Percentiles rank a stretch among this genome's conserved stretches.
These are phyloP conservation scores for Aphelenchoides bicaudatus DNA, from an alignment of 2,888 invertebrate genomes.

Conservation along the genomic window DNA sequence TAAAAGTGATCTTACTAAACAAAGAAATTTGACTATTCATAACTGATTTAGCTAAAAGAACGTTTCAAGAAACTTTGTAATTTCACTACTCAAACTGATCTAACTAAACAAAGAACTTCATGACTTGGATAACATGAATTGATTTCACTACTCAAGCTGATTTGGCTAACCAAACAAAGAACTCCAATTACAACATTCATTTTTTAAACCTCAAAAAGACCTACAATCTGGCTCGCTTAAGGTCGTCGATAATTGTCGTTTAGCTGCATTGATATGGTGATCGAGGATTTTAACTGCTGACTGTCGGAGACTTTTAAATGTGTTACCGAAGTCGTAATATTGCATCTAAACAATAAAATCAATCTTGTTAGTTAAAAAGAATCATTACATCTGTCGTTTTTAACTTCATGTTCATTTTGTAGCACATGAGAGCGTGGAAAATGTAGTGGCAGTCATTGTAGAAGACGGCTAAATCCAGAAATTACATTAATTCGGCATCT, in stretches of 20 bases:
- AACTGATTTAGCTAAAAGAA: too few species aligned
- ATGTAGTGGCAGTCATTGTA: constrained; percentile 57
- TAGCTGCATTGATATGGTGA: constrained; percentile 35
- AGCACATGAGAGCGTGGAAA: constrained; percentile 33
- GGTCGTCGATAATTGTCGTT: constrained; percentile 32
- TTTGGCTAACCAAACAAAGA: too few species aligned
- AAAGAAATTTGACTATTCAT: too few species aligned
- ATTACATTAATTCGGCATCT: not conserved
- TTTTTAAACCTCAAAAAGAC: too few species aligned
- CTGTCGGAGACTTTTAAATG: constrained; percentile 38
- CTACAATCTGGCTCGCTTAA: too few species aligned
- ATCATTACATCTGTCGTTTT: constrained; percentile 20
- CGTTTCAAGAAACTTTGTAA: too few species aligned
- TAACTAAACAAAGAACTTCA: too few species aligned
- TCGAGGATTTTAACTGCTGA: constrained; percentile 46
- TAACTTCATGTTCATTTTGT: constrained; percentile 19
- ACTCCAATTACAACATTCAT: too few species aligned
- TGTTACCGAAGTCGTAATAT: constrained; percentile 37
- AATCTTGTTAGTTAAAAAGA: constrained; percentile 18
- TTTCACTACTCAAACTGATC: too few species aligned
- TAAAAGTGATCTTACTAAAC: too few species aligned
- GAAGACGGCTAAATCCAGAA: constrained; percentile 41
- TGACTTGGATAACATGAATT: too few species aligned
- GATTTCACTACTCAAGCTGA: constrained; percentile 5
- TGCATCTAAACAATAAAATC: constrained; percentile 31